phyloP scores from a whole-genome alignment of 2,888 invertebrate species.

The Tolmerus cingulatus region DNA sequence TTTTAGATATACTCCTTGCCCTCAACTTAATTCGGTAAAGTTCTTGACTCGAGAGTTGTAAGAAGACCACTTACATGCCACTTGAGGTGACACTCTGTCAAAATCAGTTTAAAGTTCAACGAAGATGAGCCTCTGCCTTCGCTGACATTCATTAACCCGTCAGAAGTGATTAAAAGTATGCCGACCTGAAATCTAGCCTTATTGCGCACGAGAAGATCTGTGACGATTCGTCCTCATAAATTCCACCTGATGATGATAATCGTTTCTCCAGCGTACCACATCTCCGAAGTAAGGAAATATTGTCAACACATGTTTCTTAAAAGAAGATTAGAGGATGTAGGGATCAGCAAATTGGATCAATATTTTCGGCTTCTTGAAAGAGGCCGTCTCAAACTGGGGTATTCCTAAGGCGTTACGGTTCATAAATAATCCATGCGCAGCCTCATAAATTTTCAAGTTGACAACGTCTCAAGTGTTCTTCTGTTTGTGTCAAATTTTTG shows the following conservation, averaged over 20 bases:
- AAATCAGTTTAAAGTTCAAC: slow-evolving; percentile 5
- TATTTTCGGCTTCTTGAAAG: slow-evolving; percentile 34
- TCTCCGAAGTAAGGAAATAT: slow-evolving; percentile 20
- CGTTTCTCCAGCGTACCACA: background rate
- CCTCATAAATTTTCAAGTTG: slow-evolving; percentile 27
- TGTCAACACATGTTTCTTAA: slow-evolving; percentile 27
- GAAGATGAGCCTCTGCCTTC: slow-evolving; percentile 3
- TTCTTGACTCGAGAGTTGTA: background rate
- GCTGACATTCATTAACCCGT: slow-evolving; percentile 9
- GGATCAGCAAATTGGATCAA: slow-evolving; percentile 38
- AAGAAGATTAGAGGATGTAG: slow-evolving; percentile 31
- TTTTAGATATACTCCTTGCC: background rate
- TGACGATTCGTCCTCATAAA: slow-evolving; percentile 17
- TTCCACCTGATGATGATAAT: slow-evolving; percentile 39
- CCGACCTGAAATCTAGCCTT: background rate
- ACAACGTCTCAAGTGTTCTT: slow-evolving; percentile 5
- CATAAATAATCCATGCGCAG: slow-evolving; percentile 23
- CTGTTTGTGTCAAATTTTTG: slow-evolving; percentile 36
- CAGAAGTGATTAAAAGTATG: background rate
- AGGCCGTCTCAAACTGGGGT: background rate
- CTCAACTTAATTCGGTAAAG: background rate
- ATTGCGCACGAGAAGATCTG: background rate
- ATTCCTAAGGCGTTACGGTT: slow-evolving; percentile 18
- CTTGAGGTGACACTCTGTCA: slow-evolving; percentile 33
- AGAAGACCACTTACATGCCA: slow-evolving; percentile 9